Conservation (phyloP, 2,797 vertebrate genomes). For the Acanthurus tractus region DNA sequence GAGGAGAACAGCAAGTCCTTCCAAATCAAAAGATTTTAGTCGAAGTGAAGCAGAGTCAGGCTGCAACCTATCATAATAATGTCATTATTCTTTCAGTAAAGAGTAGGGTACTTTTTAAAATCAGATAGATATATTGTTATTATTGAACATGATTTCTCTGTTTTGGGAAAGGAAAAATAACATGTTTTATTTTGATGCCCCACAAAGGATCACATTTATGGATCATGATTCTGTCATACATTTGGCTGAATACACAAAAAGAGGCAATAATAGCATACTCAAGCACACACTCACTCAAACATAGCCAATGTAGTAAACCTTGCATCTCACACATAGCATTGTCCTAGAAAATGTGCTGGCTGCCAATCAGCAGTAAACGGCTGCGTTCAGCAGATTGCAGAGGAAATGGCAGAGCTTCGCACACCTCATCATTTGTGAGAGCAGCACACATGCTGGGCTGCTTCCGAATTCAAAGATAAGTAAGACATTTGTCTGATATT, state of each 20-base stretch:
- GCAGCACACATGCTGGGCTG: constrained; percentile 48
- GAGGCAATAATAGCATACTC: neutral
- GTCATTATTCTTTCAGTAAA: too few species aligned
- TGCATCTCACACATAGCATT: neutral
- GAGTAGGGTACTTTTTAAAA: too few species aligned
- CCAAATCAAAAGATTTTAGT: too few species aligned
- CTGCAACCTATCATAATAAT: too few species aligned
- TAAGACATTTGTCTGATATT: constrained; percentile 57
- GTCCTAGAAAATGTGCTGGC: constrained; percentile 1
- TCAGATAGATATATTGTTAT: too few species aligned
- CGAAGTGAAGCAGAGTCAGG: too few species aligned
- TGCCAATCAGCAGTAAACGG: constrained; percentile 42
- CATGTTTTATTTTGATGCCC: neutral
- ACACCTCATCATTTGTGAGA: constrained; percentile 51
- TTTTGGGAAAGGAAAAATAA: neutral
- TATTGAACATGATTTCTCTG: constrained; percentile 15
- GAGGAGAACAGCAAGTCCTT: too few species aligned
- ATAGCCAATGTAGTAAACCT: constrained; percentile 6
- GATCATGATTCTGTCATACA: neutral
- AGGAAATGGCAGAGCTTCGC: constrained; percentile 31
- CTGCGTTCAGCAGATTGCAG: constrained; percentile 47
- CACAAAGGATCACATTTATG: neutral
- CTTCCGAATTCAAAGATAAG: constrained; percentile 48
- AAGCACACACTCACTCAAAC: neutral
- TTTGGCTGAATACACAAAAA: neutral